These are phyloP conservation scores for Porites lobata DNA, from an alignment of 92 coral and sea anemone species.

Conservation along the genomic window DNA sequence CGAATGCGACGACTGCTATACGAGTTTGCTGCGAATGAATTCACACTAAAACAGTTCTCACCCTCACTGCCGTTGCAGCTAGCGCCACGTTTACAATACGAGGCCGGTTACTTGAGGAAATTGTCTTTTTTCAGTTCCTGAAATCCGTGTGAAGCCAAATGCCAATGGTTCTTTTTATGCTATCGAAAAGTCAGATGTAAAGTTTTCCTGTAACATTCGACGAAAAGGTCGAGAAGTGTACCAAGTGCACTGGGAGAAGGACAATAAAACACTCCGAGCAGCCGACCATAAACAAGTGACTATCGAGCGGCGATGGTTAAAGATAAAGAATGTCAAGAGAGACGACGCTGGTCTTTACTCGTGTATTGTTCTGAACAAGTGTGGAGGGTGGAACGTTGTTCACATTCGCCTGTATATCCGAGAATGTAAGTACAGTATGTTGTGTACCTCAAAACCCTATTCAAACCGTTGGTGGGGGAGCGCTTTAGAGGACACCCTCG, in stretches of 20 bases:
- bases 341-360: conserved; percentile 81
- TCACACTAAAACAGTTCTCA: too few species aligned
- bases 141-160: conserved; percentile 3
- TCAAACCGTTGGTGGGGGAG: too few species aligned
- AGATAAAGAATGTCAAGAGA: conserved; percentile 60
- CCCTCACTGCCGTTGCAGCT: too few species aligned
- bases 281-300: conserved; percentile 60
- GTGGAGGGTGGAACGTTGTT: conserved; percentile 56
- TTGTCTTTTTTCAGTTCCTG: conserved; percentile 23
- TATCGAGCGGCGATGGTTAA: conserved; percentile 65
- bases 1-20: too few species aligned
- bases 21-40: too few species aligned
- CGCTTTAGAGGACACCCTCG: too few species aligned
- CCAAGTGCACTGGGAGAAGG: conserved; percentile 69
- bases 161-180: background rate
- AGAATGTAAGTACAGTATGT: conserved; percentile 51
- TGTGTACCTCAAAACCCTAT: too few species aligned
- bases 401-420: conserved; percentile 47
- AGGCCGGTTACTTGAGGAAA: too few species aligned
- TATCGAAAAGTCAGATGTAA: conserved; percentile 21
- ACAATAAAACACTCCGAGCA: conserved; percentile 59
- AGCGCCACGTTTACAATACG: too few species aligned
- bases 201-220: conserved; percentile 57
- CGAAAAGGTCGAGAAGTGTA: background rate
- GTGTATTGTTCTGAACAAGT: conserved; percentile 74